A percentile compares a stretch with the other conserved stretches of the same genome.
These are phyloP conservation scores for Sebastes minor DNA, from an alignment of 2,797 vertebrate genomes.

Conservation along the genomic window DNA sequence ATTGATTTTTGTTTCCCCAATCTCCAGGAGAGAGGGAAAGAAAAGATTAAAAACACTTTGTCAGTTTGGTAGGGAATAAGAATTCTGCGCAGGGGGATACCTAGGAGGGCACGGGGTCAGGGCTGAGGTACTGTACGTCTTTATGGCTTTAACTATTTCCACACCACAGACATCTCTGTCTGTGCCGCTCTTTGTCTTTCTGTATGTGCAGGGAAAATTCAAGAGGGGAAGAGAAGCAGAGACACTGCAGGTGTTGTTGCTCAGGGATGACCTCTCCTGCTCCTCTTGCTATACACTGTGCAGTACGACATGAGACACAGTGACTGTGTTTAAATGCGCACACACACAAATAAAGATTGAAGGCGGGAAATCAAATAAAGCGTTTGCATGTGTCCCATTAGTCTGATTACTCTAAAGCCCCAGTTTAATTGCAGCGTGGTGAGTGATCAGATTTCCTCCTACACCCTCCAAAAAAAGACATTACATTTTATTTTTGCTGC, in stretches of 20 bases:
- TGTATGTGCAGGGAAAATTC: slow-evolving; percentile 23
- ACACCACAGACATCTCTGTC: slow-evolving; percentile 67
- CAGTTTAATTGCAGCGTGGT: neutral
- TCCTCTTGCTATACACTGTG: neutral
- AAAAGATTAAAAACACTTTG: slow-evolving; percentile 99
- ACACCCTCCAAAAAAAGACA: neutral
- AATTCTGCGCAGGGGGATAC: slow-evolving; percentile 91
- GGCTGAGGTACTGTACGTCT: slow-evolving; percentile 84
- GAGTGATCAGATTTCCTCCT: neutral
- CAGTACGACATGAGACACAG: neutral
- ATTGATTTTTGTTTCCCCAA: slow-evolving; percentile 99
- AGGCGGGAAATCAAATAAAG: neutral
- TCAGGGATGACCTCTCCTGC: slow-evolving; percentile 19
- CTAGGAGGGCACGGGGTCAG: slow-evolving; percentile 83
- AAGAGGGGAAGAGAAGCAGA: slow-evolving; percentile 7
- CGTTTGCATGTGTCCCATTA: neutral
- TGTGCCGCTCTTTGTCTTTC: slow-evolving; percentile 46
- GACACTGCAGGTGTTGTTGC: slow-evolving; percentile 29
- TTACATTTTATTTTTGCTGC: neutral
- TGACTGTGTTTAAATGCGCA: neutral
- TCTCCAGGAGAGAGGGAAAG: slow-evolving; percentile 96
- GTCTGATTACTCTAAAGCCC: slow-evolving; percentile 1
- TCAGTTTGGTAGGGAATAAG: slow-evolving; percentile 99
- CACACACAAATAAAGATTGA: neutral
- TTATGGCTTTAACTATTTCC: slow-evolving; percentile 84